phyloP scores from a whole-genome alignment of 2,888 invertebrate genomes.

The Spialia ferax region DNA sequence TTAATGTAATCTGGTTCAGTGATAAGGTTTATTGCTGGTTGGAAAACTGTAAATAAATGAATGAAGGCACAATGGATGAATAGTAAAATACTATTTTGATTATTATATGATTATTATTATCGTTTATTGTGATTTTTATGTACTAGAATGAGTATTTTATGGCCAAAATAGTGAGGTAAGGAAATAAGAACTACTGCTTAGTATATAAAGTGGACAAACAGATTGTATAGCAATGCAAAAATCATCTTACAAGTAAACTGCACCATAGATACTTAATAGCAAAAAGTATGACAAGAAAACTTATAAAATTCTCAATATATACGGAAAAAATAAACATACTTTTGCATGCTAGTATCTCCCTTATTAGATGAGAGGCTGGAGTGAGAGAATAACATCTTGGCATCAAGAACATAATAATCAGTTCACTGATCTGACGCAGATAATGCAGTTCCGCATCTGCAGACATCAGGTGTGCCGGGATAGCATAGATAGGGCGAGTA shows the following conservation, averaged over 20 bases:
- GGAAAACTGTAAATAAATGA: slow-evolving; percentile 87
- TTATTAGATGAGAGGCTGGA: slow-evolving; percentile 92
- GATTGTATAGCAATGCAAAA: too few relatives aligned
- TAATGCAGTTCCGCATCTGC: slow-evolving; percentile 93
- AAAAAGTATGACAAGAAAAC: not conserved
- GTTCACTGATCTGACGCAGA: slow-evolving; percentile 93
- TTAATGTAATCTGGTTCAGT: slow-evolving; percentile 97
- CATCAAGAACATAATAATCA: slow-evolving; percentile 92
- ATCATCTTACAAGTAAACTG: too few relatives aligned
- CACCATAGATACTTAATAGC: too few relatives aligned
- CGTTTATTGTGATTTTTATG: too few relatives aligned
- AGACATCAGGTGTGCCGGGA: slow-evolving; percentile 91
- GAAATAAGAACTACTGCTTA: too few relatives aligned
- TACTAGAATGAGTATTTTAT: too few relatives aligned
- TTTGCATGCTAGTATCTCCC: slow-evolving; percentile 94
- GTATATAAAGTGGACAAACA: too few relatives aligned
- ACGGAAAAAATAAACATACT: slow-evolving; percentile 80
- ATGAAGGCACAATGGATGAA: too few relatives aligned
- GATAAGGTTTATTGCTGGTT: slow-evolving; percentile 93
- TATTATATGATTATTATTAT: too few relatives aligned
- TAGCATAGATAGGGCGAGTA: slow-evolving; percentile 89
- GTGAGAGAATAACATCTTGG: slow-evolving; percentile 93
- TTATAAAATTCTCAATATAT: not conserved
- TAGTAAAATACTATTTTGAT: too few relatives aligned
- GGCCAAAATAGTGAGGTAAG: too few relatives aligned